A percentile compares a stretch with the other conserved stretches of the same genome.
These are phyloP conservation scores for roundworm (Caenorhabditis elegans) DNA, from an alignment of 1,140 invertebrate species.

Conservation along the genomic window WBcel235 BX284602.5:7113501-7114000, in stretches of 20 bases:
- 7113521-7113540: slow-evolving; percentile 55
- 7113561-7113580: neutral
- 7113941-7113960: neutral
- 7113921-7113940: slow-evolving; percentile 3
- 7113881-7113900: slow-evolving; percentile 1
- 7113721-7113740: neutral
- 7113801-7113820: slow-evolving; percentile 13
- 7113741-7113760: neutral
- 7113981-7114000: neutral
- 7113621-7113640: neutral
- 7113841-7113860: neutral
- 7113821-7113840: neutral
- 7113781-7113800: neutral
- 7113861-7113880: slow-evolving; percentile 10
- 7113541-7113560: slow-evolving; percentile 49
- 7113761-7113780: too few species aligned
- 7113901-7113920: neutral
- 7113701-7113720: neutral
- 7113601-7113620: neutral
- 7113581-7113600: neutral
- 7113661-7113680: neutral
- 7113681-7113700: neutral
- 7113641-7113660: neutral
- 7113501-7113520: slow-evolving; percentile 59
- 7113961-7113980: slow-evolving; percentile 22